Percentiles rank a stretch among this genome's conserved stretches.
Evolutionary conservation across 2,888 invertebrate genomes (phyloP).

Genomic region (Xanthia icteritia): DNA sequence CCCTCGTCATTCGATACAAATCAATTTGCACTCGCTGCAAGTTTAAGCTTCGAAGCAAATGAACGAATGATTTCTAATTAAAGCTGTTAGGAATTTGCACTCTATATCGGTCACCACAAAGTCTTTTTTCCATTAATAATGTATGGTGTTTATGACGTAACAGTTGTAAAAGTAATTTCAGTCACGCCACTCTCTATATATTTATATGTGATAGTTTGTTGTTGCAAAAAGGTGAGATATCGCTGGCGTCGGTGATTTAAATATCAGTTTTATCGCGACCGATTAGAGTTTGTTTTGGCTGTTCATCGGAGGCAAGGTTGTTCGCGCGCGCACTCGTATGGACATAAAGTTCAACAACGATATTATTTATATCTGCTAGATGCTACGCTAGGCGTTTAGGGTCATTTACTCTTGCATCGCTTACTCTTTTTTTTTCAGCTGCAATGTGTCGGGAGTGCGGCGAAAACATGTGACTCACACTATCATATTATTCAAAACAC

Average conservation of each 20-base stretch:
- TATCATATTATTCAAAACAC: slow-evolving; percentile 57
- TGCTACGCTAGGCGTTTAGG: slow-evolving; percentile 82
- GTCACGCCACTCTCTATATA: slow-evolving; percentile 85
- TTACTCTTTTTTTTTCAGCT: slow-evolving; percentile 77
- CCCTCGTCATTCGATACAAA: slow-evolving; percentile 73
- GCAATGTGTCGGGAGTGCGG: slow-evolving; percentile 68
- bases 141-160: slow-evolving; percentile 77
- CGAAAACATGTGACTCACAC: slow-evolving; percentile 66
- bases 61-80: slow-evolving; percentile 81
- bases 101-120: slow-evolving; percentile 74
- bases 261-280: slow-evolving; percentile 70
- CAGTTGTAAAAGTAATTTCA: slow-evolving; percentile 78
- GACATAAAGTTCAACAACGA: slow-evolving; percentile 78
- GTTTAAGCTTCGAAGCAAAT: slow-evolving; percentile 76
- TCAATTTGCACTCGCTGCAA: slow-evolving; percentile 71
- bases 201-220: slow-evolving; percentile 76
- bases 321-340: slow-evolving; percentile 65
- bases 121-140: slow-evolving; percentile 75
- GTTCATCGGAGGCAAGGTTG: slow-evolving; percentile 50
- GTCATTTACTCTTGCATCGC: slow-evolving; percentile 82
- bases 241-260: slow-evolving; percentile 62
- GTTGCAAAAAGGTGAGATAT: slow-evolving; percentile 72
- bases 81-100: slow-evolving; percentile 75
- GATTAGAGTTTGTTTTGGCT: slow-evolving; percentile 70
- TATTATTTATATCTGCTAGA: slow-evolving; percentile 86